Conservation (phyloP, 2,797 vertebrate genomes). For the Linurgus olivaceus region DNA sequence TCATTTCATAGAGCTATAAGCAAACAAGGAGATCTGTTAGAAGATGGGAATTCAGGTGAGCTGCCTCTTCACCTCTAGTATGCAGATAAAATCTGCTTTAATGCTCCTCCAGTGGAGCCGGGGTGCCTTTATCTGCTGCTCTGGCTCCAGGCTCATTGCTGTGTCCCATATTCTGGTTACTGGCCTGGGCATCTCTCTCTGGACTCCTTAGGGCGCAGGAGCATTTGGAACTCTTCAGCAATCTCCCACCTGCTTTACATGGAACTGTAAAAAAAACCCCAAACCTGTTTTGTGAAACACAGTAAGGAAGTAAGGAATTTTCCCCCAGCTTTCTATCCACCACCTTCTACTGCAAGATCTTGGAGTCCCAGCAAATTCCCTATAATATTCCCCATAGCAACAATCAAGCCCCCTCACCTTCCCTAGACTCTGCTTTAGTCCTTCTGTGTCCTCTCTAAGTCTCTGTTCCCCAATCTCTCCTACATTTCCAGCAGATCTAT, state of each 20-base stretch:
- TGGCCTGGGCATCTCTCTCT: background rate
- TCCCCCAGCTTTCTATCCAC: background rate
- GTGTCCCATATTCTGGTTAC: background rate
- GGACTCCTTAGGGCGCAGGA: background rate
- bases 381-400: background rate
- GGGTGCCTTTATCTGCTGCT: background rate
- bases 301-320: background rate
- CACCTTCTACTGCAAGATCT: background rate
- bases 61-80: background rate
- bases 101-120: background rate
- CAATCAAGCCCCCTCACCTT: background rate
- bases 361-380: background rate
- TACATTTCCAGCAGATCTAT: background rate
- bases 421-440: background rate
- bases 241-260: background rate
- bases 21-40: background rate
- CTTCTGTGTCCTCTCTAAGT: background rate
- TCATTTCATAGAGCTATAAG: background rate
- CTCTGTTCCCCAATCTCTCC: fast-evolving
- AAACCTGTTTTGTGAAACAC: background rate
- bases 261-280: background rate
- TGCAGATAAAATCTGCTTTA: background rate
- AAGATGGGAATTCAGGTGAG: background rate
- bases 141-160: background rate
- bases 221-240: background rate